These are phyloP conservation scores for Octonoba sinensis DNA, from an alignment of 2,888 invertebrate species.

Conservation along the genomic window DNA sequence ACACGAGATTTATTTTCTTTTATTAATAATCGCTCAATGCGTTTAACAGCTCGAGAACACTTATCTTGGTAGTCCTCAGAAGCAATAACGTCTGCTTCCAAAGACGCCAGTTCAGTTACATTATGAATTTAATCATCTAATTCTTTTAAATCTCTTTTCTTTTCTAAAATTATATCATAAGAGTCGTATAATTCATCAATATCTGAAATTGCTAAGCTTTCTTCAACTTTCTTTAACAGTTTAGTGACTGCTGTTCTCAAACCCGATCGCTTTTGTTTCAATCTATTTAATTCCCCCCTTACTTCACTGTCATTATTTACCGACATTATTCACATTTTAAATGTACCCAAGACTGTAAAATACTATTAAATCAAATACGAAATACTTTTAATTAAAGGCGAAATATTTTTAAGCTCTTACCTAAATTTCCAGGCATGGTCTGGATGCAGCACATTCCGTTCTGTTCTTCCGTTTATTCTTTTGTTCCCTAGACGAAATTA, in stretches of 20 bases:
- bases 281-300: background rate
- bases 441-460: no score
- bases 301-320: no score
- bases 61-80: background rate
- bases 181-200: background rate
- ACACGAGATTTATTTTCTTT: no score
- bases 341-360: background rate
- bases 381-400: background rate
- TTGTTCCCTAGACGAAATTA: no score
- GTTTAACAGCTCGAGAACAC: background rate
- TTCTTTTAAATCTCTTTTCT: background rate
- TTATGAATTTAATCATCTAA: background rate
- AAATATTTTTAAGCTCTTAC: background rate
- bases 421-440: constrained; percentile 66
- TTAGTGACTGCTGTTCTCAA: background rate
- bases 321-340: background rate
- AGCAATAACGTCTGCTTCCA: background rate
- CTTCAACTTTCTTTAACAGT: background rate
- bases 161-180: background rate
- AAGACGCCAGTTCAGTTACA: background rate
- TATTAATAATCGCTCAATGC: background rate
- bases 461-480: no score
- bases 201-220: background rate
- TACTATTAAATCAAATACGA: background rate
- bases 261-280: background rate